Evolutionary conservation across 2,888 invertebrate genomes (phyloP).

Genomic region (Lepidocyrtinus sp.): DNA sequence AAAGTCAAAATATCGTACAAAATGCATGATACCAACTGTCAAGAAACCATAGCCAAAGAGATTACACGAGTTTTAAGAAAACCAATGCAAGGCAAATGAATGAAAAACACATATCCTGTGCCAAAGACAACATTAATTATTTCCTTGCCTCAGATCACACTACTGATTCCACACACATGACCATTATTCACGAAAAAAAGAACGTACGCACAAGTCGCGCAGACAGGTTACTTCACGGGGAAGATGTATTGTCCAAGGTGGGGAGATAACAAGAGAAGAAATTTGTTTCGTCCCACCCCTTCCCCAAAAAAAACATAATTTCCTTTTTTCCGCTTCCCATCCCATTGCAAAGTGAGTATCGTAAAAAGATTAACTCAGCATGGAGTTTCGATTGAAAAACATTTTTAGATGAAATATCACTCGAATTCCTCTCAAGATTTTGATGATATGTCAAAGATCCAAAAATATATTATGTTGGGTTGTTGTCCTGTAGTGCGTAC

Average conservation of each 20-base stretch:
- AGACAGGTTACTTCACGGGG: neutral
- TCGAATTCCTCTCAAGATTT: neutral
- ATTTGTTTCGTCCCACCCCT: neutral
- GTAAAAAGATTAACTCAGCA: slow-evolving; percentile 18
- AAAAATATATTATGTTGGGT: slow-evolving; percentile 1
- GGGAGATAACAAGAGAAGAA: neutral
- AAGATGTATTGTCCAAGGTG: slow-evolving; percentile 2
- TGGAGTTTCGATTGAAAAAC: neutral
- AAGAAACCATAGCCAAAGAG: slow-evolving; percentile 5
- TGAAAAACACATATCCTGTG: neutral
- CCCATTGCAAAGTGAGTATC: neutral
- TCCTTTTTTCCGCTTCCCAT: neutral
- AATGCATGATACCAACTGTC: too few species aligned
- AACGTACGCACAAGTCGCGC: neutral
- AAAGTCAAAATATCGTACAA: too few species aligned
- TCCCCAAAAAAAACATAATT: neutral
- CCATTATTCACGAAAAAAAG: neutral
- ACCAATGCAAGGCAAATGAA: slow-evolving; percentile 2
- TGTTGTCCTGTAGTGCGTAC: slow-evolving; percentile 7
- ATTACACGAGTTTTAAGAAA: neutral
- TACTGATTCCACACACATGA: neutral
- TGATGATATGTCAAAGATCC: slow-evolving; percentile 16
- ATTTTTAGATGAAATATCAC: slow-evolving; percentile 12
- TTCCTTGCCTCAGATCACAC: neutral
- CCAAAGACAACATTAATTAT: neutral